Conservation (phyloP, 2,113 vertebrate genomes). For the Vicugna pacos region DNA sequence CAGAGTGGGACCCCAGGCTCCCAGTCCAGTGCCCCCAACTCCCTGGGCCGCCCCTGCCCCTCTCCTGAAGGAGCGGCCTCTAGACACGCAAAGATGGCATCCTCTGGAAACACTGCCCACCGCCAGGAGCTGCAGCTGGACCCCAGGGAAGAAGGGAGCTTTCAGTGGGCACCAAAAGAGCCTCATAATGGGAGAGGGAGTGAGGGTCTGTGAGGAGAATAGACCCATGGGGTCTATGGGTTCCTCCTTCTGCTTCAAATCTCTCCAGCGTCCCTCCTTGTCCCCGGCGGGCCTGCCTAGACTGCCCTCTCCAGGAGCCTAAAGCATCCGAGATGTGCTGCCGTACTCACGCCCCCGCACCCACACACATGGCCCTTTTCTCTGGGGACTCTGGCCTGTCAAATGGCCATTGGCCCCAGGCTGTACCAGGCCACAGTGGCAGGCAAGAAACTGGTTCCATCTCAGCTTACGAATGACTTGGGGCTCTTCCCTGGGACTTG, state of each 20-base stretch:
- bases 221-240: fast-evolving
- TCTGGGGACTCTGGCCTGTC: neutral
- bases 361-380: neutral
- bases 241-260: fast-evolving
- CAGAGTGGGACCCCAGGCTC: fast-evolving
- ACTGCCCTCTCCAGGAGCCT: too few relatives aligned
- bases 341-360: too few relatives aligned
- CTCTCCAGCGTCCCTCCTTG: neutral
- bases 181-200: neutral
- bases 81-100: fast-evolving
- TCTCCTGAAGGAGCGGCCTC: neutral
- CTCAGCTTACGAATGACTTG: neutral
- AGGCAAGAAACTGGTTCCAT: neutral
- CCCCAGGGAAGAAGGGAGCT: neutral
- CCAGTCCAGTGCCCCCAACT: fast-evolving
- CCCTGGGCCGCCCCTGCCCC: fast-evolving
- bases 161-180: too few relatives aligned
- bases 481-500: neutral
- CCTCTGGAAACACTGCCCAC: neutral
- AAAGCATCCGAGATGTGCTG: fast-evolving
- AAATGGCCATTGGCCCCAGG: neutral
- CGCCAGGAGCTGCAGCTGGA: neutral
- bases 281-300: neutral
- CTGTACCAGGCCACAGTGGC: neutral
- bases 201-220: neutral